phyloP scores from a whole-genome alignment of 2,113 vertebrate genomes.

The Suricata suricatta region DNA sequence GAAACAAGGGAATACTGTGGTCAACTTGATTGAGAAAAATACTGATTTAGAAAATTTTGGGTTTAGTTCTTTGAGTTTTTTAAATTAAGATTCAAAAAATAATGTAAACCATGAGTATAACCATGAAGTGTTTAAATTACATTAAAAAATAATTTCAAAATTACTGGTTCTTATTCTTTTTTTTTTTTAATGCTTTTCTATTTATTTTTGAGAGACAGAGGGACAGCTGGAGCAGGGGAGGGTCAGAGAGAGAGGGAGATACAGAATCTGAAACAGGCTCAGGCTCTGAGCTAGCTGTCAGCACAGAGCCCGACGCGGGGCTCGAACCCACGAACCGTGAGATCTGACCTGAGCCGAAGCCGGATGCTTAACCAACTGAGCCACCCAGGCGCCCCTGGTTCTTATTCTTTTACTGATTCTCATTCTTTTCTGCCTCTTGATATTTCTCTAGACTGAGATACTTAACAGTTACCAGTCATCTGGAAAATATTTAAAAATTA shows the following conservation, averaged over 20 bases:
- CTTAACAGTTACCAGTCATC: not conserved
- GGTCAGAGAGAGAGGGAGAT: too few species aligned
- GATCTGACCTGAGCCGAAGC: too few species aligned
- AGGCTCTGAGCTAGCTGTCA: too few species aligned
- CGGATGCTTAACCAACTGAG: too few species aligned
- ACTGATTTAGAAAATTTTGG: not conserved
- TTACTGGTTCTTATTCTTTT: not conserved
- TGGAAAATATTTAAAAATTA: constrained; percentile 17
- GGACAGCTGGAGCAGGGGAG: too few species aligned
- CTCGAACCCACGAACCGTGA: too few species aligned
- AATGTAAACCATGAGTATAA: not conserved
- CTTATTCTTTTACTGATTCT: not conserved
- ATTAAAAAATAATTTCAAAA: not conserved
- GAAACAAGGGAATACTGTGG: not conserved
- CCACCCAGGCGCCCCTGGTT: too few species aligned
- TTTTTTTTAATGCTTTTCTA: too few species aligned
- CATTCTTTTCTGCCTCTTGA: not conserved
- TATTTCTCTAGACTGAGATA: not conserved
- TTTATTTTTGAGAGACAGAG: too few species aligned
- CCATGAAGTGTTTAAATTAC: too few species aligned
- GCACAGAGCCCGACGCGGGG: too few species aligned
- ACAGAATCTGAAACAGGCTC: too few species aligned
- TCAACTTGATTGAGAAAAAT: not conserved
- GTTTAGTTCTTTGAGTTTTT: not conserved
- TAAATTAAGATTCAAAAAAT: not conserved